phyloP scores from a whole-genome alignment of 1,140 invertebrate species.

The Mizuhopecten yessoensis region DNA sequence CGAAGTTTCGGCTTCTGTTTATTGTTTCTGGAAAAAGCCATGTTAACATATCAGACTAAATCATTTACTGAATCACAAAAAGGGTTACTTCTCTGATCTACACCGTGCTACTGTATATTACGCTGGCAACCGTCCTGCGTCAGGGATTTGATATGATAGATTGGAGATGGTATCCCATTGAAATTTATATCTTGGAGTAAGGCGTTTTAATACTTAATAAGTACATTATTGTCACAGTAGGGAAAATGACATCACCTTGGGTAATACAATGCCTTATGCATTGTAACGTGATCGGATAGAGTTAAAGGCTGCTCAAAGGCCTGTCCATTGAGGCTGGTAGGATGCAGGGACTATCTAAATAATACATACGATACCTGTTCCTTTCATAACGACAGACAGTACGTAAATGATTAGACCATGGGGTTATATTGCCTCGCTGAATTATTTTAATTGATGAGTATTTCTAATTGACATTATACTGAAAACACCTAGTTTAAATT shows the following conservation, averaged over 20 bases:
- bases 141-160: neutral
- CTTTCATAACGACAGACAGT: neutral
- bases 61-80: too few species aligned
- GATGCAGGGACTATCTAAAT: neutral
- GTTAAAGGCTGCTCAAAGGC: too few species aligned
- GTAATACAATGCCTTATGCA: too few species aligned
- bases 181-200: neutral
- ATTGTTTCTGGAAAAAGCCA: neutral
- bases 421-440: neutral
- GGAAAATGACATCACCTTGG: neutral
- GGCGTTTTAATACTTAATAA: neutral
- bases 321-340: neutral
- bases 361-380: neutral
- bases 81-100: neutral
- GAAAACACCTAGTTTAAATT: neutral
- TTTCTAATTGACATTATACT: neutral
- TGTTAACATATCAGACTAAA: neutral
- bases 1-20: neutral
- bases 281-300: too few species aligned
- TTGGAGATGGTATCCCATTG: neutral
- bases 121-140: neutral
- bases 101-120: neutral
- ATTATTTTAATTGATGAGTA: neutral
- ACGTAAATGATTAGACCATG: neutral
- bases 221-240: neutral